Conservation (phyloP, 2,113 vertebrate species). For the Ptilonorhynchus violaceus region DNA sequence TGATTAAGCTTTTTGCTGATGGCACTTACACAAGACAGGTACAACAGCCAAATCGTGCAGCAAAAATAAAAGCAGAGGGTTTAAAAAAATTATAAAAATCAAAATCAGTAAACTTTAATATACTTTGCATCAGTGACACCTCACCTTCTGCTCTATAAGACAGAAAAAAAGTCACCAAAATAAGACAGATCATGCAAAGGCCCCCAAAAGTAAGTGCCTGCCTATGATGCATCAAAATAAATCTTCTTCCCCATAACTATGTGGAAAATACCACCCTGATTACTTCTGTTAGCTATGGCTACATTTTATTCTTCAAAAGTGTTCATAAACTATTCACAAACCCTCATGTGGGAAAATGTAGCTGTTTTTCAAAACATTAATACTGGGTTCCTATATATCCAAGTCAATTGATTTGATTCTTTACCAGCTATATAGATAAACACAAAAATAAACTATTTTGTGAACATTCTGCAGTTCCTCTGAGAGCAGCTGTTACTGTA, state of each 20-base stretch:
- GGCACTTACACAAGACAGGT: neutral
- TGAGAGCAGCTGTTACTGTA: constrained; percentile 59
- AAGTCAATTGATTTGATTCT: constrained; percentile 13
- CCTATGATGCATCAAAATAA: neutral
- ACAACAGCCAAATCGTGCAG: neutral
- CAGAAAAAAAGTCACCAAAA: neutral
- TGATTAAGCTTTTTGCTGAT: neutral
- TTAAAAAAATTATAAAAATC: neutral
- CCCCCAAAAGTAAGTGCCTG: neutral
- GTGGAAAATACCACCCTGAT: neutral
- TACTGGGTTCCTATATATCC: neutral
- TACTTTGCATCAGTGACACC: neutral
- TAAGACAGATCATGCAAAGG: neutral
- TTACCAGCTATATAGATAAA: neutral
- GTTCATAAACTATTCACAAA: neutral
- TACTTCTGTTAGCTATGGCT: neutral
- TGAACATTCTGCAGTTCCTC: constrained; percentile 21
- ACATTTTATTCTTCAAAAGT: neutral
- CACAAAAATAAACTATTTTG: constrained; percentile 27
- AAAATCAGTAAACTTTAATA: neutral
- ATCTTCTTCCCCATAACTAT: neutral
- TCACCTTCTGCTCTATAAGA: neutral
- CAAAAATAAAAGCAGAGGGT: neutral
- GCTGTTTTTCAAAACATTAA: neutral
- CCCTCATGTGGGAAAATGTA: neutral